These are phyloP conservation scores for Fabriciana adippe DNA, from an alignment of 2,888 invertebrate genomes.

Conservation along the genomic window DNA sequence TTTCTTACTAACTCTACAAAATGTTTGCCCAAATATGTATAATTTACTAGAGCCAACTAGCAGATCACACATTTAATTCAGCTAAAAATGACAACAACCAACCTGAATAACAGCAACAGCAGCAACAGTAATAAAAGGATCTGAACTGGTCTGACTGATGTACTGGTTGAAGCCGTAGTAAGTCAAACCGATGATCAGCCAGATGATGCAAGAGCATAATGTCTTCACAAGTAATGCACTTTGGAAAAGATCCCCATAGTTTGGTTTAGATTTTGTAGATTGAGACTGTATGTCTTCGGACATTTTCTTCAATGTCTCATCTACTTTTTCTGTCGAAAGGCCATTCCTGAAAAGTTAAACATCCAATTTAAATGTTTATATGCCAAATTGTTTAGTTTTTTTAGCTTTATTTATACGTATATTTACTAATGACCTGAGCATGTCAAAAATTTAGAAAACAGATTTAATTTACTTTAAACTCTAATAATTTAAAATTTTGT, in stretches of 20 bases:
- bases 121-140: constrained; percentile 91
- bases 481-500: too few relatives aligned
- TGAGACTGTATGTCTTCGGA: constrained; percentile 52
- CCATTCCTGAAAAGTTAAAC: constrained; percentile 68
- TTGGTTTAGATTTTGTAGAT: constrained; percentile 64
- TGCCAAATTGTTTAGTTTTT: too few relatives aligned
- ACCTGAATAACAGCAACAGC: constrained; percentile 79
- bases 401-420: too few relatives aligned
- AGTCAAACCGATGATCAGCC: constrained; percentile 91
- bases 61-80: not conserved
- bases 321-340: constrained; percentile 72
- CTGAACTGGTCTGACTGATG: constrained; percentile 88
- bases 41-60: too few relatives aligned
- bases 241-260: constrained; percentile 84
- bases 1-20: too few relatives aligned
- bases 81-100: constrained; percentile 5
- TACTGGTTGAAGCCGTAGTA: constrained; percentile 94
- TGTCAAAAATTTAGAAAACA: too few relatives aligned
- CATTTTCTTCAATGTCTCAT: constrained; percentile 64
- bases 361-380: too few relatives aligned
- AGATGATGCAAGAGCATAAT: constrained; percentile 85
- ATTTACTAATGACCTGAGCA: too few relatives aligned
- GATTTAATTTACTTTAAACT: too few relatives aligned
- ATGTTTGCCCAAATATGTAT: too few relatives aligned
- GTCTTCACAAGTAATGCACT: constrained; percentile 85